Percentiles rank a stretch among this genome's conserved stretches.
Conservation (phyloP, 2,888 invertebrate species). For the Podotricha telesiphe region DNA sequence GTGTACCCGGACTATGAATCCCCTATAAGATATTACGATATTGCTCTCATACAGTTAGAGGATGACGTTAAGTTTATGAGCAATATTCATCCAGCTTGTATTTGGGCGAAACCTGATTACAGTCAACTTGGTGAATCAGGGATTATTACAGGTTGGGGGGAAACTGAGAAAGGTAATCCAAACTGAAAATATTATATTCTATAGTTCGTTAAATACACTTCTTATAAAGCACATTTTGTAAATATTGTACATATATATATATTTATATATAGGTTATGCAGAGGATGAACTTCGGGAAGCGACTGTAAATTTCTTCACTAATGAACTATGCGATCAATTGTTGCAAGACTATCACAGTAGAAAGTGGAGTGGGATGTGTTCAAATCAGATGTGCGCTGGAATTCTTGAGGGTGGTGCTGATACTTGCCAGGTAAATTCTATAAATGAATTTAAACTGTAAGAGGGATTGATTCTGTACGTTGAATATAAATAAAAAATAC, state of each 20-base stretch:
- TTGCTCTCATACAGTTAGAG: constrained; percentile 48
- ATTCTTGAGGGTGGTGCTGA: constrained; percentile 65
- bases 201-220: too few species aligned
- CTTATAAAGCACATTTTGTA: too few species aligned
- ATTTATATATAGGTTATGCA: not conserved
- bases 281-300: constrained; percentile 56
- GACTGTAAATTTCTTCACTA: constrained; percentile 57
- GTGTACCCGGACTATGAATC: constrained; percentile 47
- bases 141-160: constrained; percentile 48
- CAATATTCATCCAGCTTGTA: constrained; percentile 48
- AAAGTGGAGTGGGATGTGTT: constrained; percentile 58
- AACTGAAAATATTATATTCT: not conserved
- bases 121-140: constrained; percentile 37
- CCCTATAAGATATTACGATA: constrained; percentile 47
- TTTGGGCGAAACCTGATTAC: constrained; percentile 41
- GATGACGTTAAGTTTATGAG: constrained; percentile 41
- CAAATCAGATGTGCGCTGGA: constrained; percentile 67
- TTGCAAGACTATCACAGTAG: constrained; percentile 54
- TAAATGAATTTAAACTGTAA: too few species aligned
- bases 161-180: constrained; percentile 36
- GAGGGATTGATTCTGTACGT: too few species aligned
- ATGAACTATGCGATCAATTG: constrained; percentile 51
- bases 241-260: too few species aligned
- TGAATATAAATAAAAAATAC: too few species aligned
- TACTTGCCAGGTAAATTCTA: constrained; percentile 39